These are phyloP conservation scores for Podilymbus podiceps DNA, from an alignment of 2,113 vertebrate genomes.

Conservation along the genomic window DNA sequence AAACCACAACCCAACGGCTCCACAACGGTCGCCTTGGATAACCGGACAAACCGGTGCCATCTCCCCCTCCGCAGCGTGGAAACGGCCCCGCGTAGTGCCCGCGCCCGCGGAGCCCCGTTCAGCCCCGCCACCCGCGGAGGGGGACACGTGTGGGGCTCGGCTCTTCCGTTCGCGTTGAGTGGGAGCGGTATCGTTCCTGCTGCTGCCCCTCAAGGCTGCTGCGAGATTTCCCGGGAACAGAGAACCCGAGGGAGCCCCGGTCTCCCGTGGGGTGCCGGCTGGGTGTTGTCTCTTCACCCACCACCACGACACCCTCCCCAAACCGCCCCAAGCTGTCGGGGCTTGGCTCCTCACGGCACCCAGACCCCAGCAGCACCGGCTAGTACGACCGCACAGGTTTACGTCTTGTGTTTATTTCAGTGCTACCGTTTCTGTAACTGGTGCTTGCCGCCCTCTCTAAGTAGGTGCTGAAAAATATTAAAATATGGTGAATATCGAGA, in stretches of 20 bases:
- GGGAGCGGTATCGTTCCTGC: not conserved
- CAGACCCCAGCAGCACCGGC: not conserved
- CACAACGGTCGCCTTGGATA: not conserved
- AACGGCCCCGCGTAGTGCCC: not conserved
- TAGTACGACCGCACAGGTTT: not conserved
- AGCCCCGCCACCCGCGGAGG: not conserved
- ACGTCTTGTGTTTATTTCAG: not conserved
- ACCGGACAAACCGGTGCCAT: not conserved
- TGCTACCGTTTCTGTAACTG: not conserved
- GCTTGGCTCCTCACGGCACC: rapidly evolving
- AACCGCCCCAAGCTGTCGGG: rapidly evolving
- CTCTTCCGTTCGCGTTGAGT: not conserved
- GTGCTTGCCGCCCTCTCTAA: not conserved
- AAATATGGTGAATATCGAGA: conserved; percentile 21
- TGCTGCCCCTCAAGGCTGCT: not conserved
- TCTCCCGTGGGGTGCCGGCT: not conserved
- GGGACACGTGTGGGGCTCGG: not conserved
- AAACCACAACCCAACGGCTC: not conserved
- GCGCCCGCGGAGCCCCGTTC: not conserved
- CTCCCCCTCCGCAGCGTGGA: not conserved
- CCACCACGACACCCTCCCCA: rapidly evolving
- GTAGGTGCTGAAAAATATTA: conserved; percentile 15
- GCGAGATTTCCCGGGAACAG: not conserved
- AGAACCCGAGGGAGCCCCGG: not conserved
- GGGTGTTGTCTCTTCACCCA: not conserved